Evolutionary conservation across 1,140 invertebrate species (phyloP).

Genomic region (Cydia strobilella): DNA sequence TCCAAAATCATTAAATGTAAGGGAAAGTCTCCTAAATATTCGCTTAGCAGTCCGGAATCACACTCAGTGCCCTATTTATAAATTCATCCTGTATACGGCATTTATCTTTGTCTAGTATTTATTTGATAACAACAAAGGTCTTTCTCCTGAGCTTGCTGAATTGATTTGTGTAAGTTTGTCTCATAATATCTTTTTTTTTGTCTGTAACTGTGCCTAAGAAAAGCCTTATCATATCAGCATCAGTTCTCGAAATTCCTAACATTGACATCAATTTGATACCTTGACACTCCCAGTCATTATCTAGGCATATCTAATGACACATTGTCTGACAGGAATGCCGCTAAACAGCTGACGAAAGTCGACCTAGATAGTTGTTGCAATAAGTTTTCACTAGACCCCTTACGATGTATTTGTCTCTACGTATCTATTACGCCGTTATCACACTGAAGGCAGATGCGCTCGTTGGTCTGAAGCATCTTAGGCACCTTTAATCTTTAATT

Average conservation of each 20-base stretch:
- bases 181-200: background rate
- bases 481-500: too few relatives aligned
- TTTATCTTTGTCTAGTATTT: background rate
- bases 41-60: too few relatives aligned
- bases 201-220: too few relatives aligned
- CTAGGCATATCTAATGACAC: background rate
- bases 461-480: too few relatives aligned
- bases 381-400: background rate
- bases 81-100: background rate
- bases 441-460: too few relatives aligned
- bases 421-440: too few relatives aligned
- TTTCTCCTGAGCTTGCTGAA: too few relatives aligned
- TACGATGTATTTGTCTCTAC: too few relatives aligned
- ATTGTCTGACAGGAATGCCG: slow-evolving; percentile 12
- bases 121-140: background rate
- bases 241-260: background rate
- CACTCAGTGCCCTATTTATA: too few relatives aligned
- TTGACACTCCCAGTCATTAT: background rate
- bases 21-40: too few relatives aligned
- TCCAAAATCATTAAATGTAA: too few relatives aligned
- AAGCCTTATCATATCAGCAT: background rate
- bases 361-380: background rate
- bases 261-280: slow-evolving; percentile 6
- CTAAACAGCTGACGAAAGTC: slow-evolving; percentile 12
- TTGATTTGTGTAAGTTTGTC: too few relatives aligned